These are phyloP conservation scores for Drosophila lutescens DNA, from an alignment of 2,888 invertebrate species.

Conservation along the genomic window DNA sequence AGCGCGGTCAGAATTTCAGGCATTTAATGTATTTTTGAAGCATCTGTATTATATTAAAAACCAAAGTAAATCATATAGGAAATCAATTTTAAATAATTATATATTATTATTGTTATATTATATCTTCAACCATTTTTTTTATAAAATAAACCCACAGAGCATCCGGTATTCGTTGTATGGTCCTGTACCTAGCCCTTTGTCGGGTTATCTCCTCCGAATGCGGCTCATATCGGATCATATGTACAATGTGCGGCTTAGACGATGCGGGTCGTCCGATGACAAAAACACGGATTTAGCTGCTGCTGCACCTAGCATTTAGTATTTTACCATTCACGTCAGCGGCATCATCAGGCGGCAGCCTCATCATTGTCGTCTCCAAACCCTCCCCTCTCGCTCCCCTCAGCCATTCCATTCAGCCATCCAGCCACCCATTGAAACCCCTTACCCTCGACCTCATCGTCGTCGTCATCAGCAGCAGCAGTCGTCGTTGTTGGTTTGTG, in stretches of 20 bases:
- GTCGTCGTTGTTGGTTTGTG: slow-evolving; percentile 66
- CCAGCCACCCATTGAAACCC: slow-evolving; percentile 3
- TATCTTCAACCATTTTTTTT: too few species aligned
- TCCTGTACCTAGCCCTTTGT: not conserved
- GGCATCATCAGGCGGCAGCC: slow-evolving; percentile 52
- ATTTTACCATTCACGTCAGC: slow-evolving; percentile 50
- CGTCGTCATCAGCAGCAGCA: slow-evolving; percentile 39
- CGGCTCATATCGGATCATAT: slow-evolving; percentile 38
- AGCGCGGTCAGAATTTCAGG: not conserved
- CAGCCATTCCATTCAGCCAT: not conserved
- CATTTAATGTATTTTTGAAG: too few species aligned
- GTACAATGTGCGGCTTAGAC: slow-evolving; percentile 52
- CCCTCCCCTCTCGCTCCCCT: not conserved
- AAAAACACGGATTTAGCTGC: slow-evolving; percentile 50
- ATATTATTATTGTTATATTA: too few species aligned
- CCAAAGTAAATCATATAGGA: too few species aligned
- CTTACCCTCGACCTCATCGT: slow-evolving; percentile 22
- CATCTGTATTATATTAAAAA: too few species aligned
- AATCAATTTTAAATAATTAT: too few species aligned
- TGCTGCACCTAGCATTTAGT: slow-evolving; percentile 63
- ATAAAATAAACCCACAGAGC: not conserved
- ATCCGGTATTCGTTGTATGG: slow-evolving; percentile 1
- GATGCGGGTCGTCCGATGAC: slow-evolving; percentile 68
- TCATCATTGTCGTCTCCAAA: slow-evolving; percentile 15
- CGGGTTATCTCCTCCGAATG: slow-evolving; percentile 7